Conservation (phyloP, 1,140 invertebrate genomes). For the Hylyphantes graminicola region DNA sequence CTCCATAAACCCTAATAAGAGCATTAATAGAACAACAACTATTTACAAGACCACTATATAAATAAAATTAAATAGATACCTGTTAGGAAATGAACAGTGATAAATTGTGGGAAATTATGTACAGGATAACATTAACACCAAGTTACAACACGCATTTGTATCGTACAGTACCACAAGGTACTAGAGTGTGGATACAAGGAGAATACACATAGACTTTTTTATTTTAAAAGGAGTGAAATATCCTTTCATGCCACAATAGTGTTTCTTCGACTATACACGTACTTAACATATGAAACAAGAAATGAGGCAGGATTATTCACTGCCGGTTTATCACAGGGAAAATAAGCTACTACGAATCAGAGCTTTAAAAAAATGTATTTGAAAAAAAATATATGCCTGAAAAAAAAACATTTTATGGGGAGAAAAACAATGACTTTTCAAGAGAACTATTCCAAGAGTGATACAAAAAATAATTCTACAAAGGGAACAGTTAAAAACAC, state of each 20-base stretch:
- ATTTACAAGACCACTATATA: slow-evolving; percentile 22
- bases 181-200: slow-evolving; percentile 6
- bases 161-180: neutral
- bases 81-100: slow-evolving; percentile 8
- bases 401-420: too few relatives aligned
- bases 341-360: slow-evolving; percentile 11
- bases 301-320: neutral
- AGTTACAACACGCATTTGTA: neutral
- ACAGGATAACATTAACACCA: slow-evolving; percentile 34
- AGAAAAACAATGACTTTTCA: too few relatives aligned
- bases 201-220: slow-evolving; percentile 20
- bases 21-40: neutral
- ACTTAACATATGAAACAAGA: neutral
- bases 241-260: neutral
- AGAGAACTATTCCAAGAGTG: too few relatives aligned
- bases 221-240: slow-evolving; percentile 18
- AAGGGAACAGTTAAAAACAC: too few relatives aligned
- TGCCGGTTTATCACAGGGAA: slow-evolving; percentile 18
- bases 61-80: slow-evolving; percentile 33
- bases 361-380: neutral
- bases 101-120: slow-evolving; percentile 38
- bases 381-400: too few relatives aligned
- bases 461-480: too few relatives aligned
- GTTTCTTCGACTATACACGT: neutral
- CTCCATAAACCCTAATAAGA: too few relatives aligned